Evolutionary conservation across 2,113 vertebrate species (phyloP).

Genomic region (Lepus europaeus): DNA sequence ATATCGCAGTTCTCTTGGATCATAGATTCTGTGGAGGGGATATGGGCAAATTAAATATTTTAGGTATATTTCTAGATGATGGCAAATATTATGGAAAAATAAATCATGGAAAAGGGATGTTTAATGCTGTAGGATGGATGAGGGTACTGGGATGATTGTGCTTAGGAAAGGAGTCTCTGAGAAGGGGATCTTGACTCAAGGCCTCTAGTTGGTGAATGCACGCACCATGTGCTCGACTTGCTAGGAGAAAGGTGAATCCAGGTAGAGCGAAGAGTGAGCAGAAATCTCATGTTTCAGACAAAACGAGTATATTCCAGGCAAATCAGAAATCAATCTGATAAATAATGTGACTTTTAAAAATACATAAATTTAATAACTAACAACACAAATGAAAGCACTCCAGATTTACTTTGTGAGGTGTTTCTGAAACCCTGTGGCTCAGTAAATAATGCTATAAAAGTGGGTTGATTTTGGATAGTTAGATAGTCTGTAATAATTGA

Average conservation of each 20-base stretch:
- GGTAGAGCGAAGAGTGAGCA: background rate
- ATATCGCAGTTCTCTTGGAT: background rate
- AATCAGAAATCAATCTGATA: background rate
- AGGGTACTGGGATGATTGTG: too few relatives aligned
- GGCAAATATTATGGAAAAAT: background rate
- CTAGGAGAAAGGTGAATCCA: background rate
- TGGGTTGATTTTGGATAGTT: background rate
- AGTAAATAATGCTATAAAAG: background rate
- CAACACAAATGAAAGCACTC: background rate
- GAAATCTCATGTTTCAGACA: background rate
- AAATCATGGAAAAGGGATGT: background rate
- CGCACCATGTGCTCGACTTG: background rate
- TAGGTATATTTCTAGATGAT: background rate
- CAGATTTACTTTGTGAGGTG: background rate
- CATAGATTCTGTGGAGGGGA: background rate
- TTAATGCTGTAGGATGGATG: accelerated
- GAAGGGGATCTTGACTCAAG: background rate
- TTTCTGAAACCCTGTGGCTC: background rate
- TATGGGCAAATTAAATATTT: background rate
- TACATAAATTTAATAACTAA: background rate
- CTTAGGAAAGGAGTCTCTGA: background rate
- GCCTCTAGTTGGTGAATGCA: accelerated
- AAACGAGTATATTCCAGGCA: background rate
- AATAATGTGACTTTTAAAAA: background rate
- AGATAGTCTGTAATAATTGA: background rate